phyloP scores from a whole-genome alignment of 2,113 vertebrate genomes.

The Salvelinus namaycush region DNA sequence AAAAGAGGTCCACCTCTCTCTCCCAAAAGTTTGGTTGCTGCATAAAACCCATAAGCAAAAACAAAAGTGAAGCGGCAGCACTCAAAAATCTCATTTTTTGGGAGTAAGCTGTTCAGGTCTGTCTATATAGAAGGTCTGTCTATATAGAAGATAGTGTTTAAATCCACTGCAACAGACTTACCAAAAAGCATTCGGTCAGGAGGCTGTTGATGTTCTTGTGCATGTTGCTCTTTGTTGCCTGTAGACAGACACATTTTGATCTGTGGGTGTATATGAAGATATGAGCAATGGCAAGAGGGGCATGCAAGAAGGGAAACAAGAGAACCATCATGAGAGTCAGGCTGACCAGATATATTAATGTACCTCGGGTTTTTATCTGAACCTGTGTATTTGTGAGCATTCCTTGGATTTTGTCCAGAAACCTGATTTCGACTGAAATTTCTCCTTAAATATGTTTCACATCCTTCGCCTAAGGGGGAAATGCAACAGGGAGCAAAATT shows the following conservation, averaged over 20 bases:
- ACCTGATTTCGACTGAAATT: slow-evolving; percentile 66
- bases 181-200: slow-evolving; percentile 59
- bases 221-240: slow-evolving; percentile 43
- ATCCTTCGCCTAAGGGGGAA: slow-evolving; percentile 69
- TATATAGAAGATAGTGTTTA: background rate
- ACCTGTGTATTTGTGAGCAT: slow-evolving; percentile 70
- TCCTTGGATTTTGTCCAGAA: slow-evolving; percentile 76
- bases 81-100: too few species aligned
- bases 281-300: too few species aligned
- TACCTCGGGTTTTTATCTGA: slow-evolving; percentile 81
- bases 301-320: too few species aligned
- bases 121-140: too few species aligned
- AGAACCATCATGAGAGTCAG: background rate
- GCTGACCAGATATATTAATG: background rate
- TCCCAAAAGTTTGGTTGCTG: too few species aligned
- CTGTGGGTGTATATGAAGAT: too few species aligned
- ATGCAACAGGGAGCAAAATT: background rate
- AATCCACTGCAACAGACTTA: slow-evolving; percentile 23
- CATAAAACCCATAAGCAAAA: too few species aligned
- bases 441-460: slow-evolving; percentile 69
- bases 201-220: slow-evolving; percentile 36
- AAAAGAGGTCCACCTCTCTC: too few species aligned
- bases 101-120: too few species aligned
- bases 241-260: background rate
- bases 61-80: too few species aligned